Base-by-base conservation (phyloP, 2,888 invertebrate species). In the Rhagium mordax region DNA sequence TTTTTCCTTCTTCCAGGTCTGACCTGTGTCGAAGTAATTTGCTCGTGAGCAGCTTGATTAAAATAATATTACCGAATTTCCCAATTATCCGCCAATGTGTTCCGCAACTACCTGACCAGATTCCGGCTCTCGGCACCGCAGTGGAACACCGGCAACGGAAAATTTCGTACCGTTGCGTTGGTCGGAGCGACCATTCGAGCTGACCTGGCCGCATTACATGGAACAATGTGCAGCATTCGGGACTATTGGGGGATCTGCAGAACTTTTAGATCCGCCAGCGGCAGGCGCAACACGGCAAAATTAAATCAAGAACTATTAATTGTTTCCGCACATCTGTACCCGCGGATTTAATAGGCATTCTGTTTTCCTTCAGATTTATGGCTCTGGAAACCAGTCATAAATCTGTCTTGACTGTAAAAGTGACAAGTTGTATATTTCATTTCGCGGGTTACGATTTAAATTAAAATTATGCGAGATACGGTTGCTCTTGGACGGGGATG, bases 281-380 rank as follows among this genome's bases (percentile, higher is more conserved):
- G 70, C 51, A 21, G 55, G 55, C 48, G 10, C 47, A 24, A 62
- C 62, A 48, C 62, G 27, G 64, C 51, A 49, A 49, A 64, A 64
- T 64, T 64, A 64, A 74, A 74, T 74, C 70, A 70, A 60, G 70
- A 70, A 70, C 70, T 74, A 74, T 74, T 74, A 74, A 74, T 74
- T 74, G 74, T 67, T 70, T 70, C 66, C 60, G 57, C 65, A 74
- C 70, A 74, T 70, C 70, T 71, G 74, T 61, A 71, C 27, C 70
- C 49, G 27, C 60, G 49, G 65, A 60, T 70, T 61, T 70, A 74
- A 71, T 74, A 64, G 70, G 66, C 66, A 29, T 60, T 66, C 68
- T 27, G 62, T 64, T 72, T 49, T 49, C 20, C 69, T 47, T 21
- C 27, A 29, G 64, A 74, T 74, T 74, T 74, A 74, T 72, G 20